These are phyloP conservation scores for Phylloscopus trochiloides DNA, from an alignment of 2,113 vertebrate genomes.

Conservation along the genomic window DNA sequence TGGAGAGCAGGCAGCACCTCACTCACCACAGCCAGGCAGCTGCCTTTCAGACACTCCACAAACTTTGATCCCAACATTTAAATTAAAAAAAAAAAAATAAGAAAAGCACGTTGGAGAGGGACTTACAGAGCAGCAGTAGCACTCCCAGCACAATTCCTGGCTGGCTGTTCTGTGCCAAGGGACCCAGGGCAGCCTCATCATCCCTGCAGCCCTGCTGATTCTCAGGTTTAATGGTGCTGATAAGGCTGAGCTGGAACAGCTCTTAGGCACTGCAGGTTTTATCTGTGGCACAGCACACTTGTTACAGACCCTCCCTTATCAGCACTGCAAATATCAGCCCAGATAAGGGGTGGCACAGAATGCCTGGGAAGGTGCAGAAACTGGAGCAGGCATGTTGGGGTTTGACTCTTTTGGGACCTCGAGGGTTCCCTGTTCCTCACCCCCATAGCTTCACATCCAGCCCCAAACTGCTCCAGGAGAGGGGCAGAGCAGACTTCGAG, in stretches of 20 bases:
- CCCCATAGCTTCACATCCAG: not conserved
- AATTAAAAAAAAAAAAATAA: not conserved
- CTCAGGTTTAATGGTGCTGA: not conserved
- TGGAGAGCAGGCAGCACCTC: not conserved
- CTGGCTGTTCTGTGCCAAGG: accelerated
- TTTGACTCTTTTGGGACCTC: not conserved
- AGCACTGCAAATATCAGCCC: not conserved
- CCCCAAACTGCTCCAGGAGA: not conserved
- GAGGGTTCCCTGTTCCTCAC: not conserved
- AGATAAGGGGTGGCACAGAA: not conserved
- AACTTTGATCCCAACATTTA: not conserved
- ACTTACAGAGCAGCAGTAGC: conserved; percentile 15
- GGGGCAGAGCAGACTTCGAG: not conserved
- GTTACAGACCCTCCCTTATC: conserved; percentile 1
- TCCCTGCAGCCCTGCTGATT: not conserved
- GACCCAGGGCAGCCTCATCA: not conserved
- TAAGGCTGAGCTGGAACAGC: not conserved
- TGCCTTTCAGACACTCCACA: not conserved
- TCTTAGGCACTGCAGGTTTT: not conserved
- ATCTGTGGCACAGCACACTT: not conserved
- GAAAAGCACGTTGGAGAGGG: not conserved
- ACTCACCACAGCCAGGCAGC: not conserved
- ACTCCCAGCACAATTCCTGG: not conserved
- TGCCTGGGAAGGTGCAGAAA: not conserved
- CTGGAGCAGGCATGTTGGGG: accelerated